Percentiles rank a stretch among this genome's conserved stretches.
These are phyloP conservation scores for Platanista minor DNA, from an alignment of 2,113 vertebrate species.

Conservation along the genomic window DNA sequence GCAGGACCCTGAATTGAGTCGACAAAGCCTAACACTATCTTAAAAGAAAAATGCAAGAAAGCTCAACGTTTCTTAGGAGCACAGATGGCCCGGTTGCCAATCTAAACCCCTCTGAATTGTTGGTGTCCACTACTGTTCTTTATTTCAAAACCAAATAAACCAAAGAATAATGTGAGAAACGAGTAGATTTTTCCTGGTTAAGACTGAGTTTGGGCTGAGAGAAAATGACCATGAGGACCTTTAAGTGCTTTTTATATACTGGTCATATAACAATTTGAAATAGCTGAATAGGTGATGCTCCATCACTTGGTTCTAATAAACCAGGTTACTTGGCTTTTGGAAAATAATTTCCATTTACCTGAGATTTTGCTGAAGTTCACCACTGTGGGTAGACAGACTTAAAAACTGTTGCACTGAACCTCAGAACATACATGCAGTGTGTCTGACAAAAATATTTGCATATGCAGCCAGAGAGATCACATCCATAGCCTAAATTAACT, in stretches of 20 bases:
- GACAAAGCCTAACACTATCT: background rate
- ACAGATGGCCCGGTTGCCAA: background rate
- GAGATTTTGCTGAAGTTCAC: background rate
- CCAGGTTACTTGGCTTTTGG: background rate
- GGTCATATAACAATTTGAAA: background rate
- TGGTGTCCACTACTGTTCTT: background rate
- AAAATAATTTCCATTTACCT: background rate
- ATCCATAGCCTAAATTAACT: background rate
- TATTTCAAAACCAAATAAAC: slow-evolving; percentile 1
- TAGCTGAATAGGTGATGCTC: background rate
- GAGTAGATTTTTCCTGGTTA: background rate
- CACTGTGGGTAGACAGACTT: background rate
- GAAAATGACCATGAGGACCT: background rate
- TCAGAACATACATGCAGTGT: background rate
- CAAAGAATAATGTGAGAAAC: background rate
- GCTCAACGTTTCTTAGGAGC: background rate
- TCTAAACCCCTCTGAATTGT: background rate
- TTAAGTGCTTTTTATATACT: background rate
- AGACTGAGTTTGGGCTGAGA: background rate
- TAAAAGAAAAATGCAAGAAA: background rate
- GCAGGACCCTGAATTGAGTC: background rate
- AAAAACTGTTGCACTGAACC: background rate
- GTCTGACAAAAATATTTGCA: background rate
- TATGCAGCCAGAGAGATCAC: too few relatives aligned
- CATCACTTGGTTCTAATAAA: background rate